These are phyloP conservation scores for Phortica magna DNA, from an alignment of 2,888 invertebrate genomes.

Conservation along the genomic window DNA sequence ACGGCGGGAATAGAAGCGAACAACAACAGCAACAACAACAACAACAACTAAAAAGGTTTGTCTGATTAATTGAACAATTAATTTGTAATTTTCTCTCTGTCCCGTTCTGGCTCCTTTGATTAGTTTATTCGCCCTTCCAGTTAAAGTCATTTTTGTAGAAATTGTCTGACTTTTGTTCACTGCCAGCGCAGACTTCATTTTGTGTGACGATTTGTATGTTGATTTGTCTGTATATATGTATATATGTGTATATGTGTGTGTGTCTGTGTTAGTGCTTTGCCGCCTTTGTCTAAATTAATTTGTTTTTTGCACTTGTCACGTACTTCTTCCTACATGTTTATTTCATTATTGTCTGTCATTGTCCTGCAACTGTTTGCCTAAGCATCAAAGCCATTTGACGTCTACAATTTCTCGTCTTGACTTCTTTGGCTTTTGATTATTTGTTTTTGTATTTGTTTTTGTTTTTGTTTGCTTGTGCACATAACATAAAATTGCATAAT, in stretches of 20 bases:
- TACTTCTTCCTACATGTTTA: background rate
- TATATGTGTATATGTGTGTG: background rate
- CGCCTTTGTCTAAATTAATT: conserved; percentile 17
- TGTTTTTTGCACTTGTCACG: conserved; percentile 1
- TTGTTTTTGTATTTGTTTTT: background rate
- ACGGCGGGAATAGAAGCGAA: conserved; percentile 50
- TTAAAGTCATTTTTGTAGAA: background rate
- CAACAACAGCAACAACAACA: conserved; percentile 34
- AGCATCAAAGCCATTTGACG: background rate
- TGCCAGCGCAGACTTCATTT: too few relatives aligned
- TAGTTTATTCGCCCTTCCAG: background rate
- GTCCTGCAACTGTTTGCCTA: background rate
- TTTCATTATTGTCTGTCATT: background rate
- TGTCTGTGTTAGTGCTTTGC: conserved; percentile 20
- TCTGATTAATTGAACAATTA: conserved; percentile 52
- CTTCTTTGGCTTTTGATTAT: background rate
- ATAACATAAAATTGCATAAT: background rate
- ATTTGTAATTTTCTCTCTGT: conserved; percentile 47
- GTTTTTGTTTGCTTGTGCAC: too few relatives aligned
- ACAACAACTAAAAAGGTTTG: conserved; percentile 52
- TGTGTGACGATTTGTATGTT: conserved; percentile 7
- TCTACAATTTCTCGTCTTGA: background rate
- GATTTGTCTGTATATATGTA: background rate
- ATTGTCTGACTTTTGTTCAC: background rate
- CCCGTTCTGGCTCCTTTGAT: background rate